A percentile compares a stretch with the other conserved stretches of the same genome.
Conservation (phyloP, 2,797 vertebrate species). For the Acomys russatus region DNA sequence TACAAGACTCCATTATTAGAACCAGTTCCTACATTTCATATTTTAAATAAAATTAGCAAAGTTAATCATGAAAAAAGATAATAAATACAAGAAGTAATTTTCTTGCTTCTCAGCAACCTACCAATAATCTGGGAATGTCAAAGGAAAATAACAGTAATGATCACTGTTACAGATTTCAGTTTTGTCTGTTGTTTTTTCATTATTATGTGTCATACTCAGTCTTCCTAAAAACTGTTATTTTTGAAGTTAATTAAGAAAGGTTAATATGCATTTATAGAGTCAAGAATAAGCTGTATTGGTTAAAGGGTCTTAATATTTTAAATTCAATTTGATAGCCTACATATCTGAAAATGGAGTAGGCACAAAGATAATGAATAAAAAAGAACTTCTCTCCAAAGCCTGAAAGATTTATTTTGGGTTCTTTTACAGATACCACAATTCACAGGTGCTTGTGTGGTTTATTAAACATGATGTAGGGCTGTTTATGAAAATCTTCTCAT, state of each 20-base stretch:
- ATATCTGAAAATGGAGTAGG: slow-evolving; percentile 13
- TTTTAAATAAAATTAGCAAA: slow-evolving; percentile 55
- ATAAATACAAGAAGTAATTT: slow-evolving; percentile 45
- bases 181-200: not conserved
- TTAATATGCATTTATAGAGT: slow-evolving; percentile 13
- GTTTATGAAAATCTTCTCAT: not conserved
- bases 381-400: no score
- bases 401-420: not conserved
- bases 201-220: slow-evolving; percentile 40
- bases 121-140: slow-evolving; percentile 20
- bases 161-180: not conserved
- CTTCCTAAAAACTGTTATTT: not conserved
- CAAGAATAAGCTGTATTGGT: slow-evolving; percentile 13
- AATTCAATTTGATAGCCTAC: not conserved
- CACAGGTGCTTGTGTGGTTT: not conserved
- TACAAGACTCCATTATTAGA: not conserved
- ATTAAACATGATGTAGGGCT: not conserved
- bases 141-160: slow-evolving; percentile 41
- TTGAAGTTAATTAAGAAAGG: slow-evolving; percentile 25
- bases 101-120: not conserved
- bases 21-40: not conserved
- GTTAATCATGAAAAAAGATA: slow-evolving; percentile 2
- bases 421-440: not conserved
- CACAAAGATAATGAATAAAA: slow-evolving; percentile 5
- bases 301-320: slow-evolving; percentile 9